Evolutionary conservation across 2,797 vertebrate genomes (phyloP).

Genomic region (Nyctibius grandis): DNA sequence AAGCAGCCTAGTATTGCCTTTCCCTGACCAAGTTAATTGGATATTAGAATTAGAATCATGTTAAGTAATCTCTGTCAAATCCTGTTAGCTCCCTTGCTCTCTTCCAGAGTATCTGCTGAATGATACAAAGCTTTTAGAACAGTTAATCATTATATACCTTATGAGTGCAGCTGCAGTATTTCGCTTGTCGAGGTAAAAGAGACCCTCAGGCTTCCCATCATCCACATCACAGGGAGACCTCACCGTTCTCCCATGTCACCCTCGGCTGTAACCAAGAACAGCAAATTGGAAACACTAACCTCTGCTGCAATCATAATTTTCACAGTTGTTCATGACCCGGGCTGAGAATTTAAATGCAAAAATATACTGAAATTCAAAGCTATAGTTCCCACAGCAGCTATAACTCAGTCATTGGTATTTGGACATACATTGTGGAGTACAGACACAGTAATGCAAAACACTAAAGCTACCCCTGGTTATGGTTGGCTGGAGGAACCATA

Average conservation of each 20-base stretch:
- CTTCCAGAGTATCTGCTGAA: background rate
- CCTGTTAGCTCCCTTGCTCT: background rate
- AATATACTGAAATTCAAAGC: background rate
- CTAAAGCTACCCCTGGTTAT: conserved; percentile 33
- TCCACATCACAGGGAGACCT: background rate
- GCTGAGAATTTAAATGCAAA: conserved; percentile 24
- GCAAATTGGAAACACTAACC: background rate
- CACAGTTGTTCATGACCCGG: background rate
- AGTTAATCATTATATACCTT: background rate
- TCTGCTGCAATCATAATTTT: background rate
- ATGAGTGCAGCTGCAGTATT: background rate
- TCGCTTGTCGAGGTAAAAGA: background rate
- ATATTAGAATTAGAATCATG: background rate
- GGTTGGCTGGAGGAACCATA: conserved; percentile 45
- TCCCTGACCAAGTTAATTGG: background rate
- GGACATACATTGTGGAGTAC: background rate
- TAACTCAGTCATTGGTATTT: conserved; percentile 36
- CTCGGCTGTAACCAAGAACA: background rate
- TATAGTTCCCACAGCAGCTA: conserved; percentile 16
- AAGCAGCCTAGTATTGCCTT: background rate
- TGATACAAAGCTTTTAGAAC: background rate
- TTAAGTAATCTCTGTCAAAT: conserved; percentile 21
- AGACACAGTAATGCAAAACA: conserved; percentile 17
- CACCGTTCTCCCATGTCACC: background rate
- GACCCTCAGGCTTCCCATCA: background rate